These are phyloP conservation scores for Hoplias malabaricus DNA, from an alignment of 2,113 vertebrate species.

Conservation along the genomic window DNA sequence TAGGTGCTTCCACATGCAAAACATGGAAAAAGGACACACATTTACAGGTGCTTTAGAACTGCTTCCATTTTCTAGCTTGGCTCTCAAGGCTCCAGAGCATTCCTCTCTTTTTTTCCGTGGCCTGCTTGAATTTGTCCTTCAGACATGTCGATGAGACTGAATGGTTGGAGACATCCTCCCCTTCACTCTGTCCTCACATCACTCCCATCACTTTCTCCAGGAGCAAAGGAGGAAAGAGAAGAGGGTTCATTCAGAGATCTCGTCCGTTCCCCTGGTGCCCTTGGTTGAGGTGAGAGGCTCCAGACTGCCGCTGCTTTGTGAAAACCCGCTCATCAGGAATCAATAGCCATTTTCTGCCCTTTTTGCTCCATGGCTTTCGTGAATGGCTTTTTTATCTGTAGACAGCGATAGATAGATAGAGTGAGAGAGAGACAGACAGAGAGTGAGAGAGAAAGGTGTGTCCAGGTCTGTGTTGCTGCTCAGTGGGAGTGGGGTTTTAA, in stretches of 20 bases:
- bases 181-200: slow-evolving; percentile 57
- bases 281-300: slow-evolving; percentile 61
- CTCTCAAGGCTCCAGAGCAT: slow-evolving; percentile 46
- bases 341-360: slow-evolving; percentile 63
- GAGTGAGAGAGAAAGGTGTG: slow-evolving; percentile 14
- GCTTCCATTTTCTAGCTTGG: slow-evolving; percentile 8
- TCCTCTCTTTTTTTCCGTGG: slow-evolving; percentile 54
- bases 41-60: slow-evolving; percentile 8
- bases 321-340: slow-evolving; percentile 70
- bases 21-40: background rate
- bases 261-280: slow-evolving; percentile 46
- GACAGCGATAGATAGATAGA: background rate
- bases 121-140: slow-evolving; percentile 41
- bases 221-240: background rate
- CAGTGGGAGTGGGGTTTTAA: slow-evolving; percentile 58
- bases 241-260: background rate
- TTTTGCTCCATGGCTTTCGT: slow-evolving; percentile 51
- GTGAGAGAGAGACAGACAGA: background rate
- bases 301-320: slow-evolving; percentile 54
- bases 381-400: slow-evolving; percentile 45
- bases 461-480: slow-evolving; percentile 51
- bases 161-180: slow-evolving; percentile 55
- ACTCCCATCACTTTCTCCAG: slow-evolving; percentile 50
- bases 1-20: background rate
- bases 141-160: slow-evolving; percentile 24